phyloP scores from a whole-genome alignment of 2,113 vertebrate species.

The Phalacrocorax brasilianus region DNA sequence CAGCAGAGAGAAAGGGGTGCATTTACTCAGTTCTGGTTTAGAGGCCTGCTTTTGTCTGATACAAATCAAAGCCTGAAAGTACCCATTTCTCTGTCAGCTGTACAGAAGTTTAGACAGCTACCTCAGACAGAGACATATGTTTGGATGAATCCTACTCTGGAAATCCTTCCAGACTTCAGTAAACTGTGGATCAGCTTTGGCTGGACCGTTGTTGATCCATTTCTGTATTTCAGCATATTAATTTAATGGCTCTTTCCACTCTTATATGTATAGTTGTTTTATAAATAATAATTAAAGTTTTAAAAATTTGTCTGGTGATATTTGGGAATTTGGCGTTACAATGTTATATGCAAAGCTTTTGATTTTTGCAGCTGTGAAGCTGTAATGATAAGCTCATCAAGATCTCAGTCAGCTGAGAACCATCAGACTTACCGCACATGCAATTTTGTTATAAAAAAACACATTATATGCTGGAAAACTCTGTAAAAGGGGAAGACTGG shows the following conservation, averaged over 20 bases:
- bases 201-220: not conserved
- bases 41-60: not conserved
- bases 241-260: not conserved
- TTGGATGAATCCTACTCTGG: not conserved
- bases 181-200: not conserved
- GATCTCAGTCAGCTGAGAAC: not conserved
- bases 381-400: not conserved
- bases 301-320: not conserved
- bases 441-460: not conserved
- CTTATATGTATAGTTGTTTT: not conserved
- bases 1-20: not conserved
- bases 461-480: not conserved
- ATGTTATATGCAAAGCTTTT: not conserved
- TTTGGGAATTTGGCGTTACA: not conserved
- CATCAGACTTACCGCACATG: not conserved
- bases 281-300: not conserved
- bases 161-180: not conserved
- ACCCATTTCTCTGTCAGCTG: not conserved
- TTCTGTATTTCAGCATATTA: not conserved
- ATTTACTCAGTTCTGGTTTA: not conserved
- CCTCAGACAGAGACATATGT: not conserved
- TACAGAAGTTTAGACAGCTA: not conserved
- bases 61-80: not conserved
- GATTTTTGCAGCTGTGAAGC: not conserved
- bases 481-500: not conserved